Evolutionary conservation across 2,113 vertebrate species (phyloP), one percentile per base, ranked within the genome.

Genomic region (western clawed frog (Xenopus tropicalis)): DNA sequence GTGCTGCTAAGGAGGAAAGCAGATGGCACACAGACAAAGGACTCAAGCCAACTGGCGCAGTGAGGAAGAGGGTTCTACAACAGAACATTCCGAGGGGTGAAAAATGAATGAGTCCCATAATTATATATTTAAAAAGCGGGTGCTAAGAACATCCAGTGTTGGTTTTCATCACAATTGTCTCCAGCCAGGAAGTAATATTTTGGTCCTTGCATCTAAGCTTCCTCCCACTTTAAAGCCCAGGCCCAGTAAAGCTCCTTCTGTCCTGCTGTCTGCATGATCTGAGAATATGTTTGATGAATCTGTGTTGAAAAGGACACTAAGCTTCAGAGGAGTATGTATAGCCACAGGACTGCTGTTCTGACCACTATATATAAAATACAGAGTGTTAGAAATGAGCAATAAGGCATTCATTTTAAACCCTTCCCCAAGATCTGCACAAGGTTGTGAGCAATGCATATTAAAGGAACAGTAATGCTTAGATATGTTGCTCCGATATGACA

Each of bases 251-350:
- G 65, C 65, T 58, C 67, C 57, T 56, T 42, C 23, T 54, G 23
- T 21, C 44, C 19, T 74, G n/a, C n/a, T n/a, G n/a, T n/a, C n/a
- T n/a, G 65, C 22, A 43, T 68, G 72, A 68, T 44, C 42, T 23
- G 17, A 52, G 19, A 61, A 48, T 56, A 16, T 58, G 43, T 46
- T 68, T n/a, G n/a, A n/a, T n/a, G n/a, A n/a, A n/a, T n/a, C n/a
- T n/a, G n/a, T n/a, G n/a, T n/a, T n/a, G n/a, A n/a, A n/a, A n/a
- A n/a, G n/a, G n/a, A n/a, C n/a, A n/a, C n/a, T n/a, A n/a, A n/a
- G n/a, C n/a, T n/a, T n/a, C n/a, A n/a, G n/a, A n/a, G n/a, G n/a
- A n/a, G n/a, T n/a, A n/a, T n/a, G n/a, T n/a, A n/a, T n/a, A n/a
- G n/a, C n/a, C n/a, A n/a, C n/a, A n/a, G n/a, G n/a, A n/a, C n/a